Percentiles rank a stretch among this genome's conserved stretches.
phyloP scores from a whole-genome alignment of 1,140 invertebrate species.

The Maconellicoccus hirsutus region DNA sequence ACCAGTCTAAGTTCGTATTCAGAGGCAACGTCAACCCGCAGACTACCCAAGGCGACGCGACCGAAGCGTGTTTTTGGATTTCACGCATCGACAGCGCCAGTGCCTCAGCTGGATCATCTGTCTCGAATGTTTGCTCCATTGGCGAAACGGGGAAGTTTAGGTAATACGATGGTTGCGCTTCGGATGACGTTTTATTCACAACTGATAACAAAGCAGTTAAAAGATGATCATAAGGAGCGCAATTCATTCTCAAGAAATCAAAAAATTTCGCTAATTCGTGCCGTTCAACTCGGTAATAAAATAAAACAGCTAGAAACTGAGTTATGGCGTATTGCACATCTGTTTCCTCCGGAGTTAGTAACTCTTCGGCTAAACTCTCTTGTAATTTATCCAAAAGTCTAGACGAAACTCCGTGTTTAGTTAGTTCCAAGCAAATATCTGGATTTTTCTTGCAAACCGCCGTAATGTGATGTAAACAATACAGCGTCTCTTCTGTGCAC shows the following conservation, averaged over 20 bases:
- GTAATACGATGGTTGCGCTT: conserved; percentile 44
- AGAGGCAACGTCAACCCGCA: conserved; percentile 40
- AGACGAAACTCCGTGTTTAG: conserved; percentile 24
- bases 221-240: conserved; percentile 32
- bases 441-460: conserved; percentile 25
- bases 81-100: conserved; percentile 29
- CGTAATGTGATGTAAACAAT: conserved; percentile 26
- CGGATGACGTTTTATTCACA: conserved; percentile 33
- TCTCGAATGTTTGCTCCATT: conserved; percentile 24
- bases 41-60: conserved; percentile 39
- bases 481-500: conserved; percentile 25
- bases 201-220: conserved; percentile 42
- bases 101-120: conserved; percentile 30
- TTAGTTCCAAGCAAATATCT: conserved; percentile 25
- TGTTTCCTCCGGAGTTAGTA: background rate
- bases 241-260: conserved; percentile 41
- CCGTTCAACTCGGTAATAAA: background rate
- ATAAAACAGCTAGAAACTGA: background rate
- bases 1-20: conserved; percentile 42
- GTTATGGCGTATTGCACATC: conserved; percentile 15
- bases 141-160: conserved; percentile 41
- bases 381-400: conserved; percentile 24
- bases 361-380: conserved; percentile 19
- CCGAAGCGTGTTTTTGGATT: conserved; percentile 26
- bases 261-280: conserved; percentile 23